These are phyloP conservation scores for Aphidius ervi DNA, from an alignment of 1,140 invertebrate species.

Conservation along the genomic window DNA sequence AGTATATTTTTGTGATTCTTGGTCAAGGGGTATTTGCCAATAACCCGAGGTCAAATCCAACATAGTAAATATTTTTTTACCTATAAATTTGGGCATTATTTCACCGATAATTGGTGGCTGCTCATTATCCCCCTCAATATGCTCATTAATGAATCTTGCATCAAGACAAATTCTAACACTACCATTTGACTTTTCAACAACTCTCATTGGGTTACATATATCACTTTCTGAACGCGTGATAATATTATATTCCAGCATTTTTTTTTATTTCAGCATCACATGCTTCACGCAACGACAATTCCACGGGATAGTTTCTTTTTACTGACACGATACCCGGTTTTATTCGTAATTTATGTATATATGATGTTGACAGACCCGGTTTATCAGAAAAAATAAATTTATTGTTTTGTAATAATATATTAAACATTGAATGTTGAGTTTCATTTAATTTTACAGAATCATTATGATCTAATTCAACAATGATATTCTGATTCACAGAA, in stretches of 20 bases:
- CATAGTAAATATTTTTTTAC: neutral
- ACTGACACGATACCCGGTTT: neutral
- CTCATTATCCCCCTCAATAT: constrained; percentile 3
- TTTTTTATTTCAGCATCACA: constrained; percentile 11
- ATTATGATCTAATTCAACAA: too few relatives aligned
- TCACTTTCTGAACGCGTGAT: neutral
- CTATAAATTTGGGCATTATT: neutral
- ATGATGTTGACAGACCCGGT: neutral
- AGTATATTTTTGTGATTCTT: neutral
- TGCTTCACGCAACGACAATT: neutral
- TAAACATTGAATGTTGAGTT: neutral
- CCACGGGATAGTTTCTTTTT: neutral
- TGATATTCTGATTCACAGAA: neutral
- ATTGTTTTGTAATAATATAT: neutral
- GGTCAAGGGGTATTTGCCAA: constrained; percentile 1
- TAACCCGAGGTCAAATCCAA: neutral
- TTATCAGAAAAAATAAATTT: neutral
- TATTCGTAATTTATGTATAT: constrained; percentile 4
- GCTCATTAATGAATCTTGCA: neutral
- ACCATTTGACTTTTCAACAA: neutral
- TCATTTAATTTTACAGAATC: neutral
- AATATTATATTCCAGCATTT: neutral
- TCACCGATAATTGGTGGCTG: neutral
- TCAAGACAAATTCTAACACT: neutral
- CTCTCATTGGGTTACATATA: neutral